Evolutionary conservation across 2,113 vertebrate species (phyloP), one percentile per base, ranked within the genome.

Genomic region (Ranitomeya variabilis): DNA sequence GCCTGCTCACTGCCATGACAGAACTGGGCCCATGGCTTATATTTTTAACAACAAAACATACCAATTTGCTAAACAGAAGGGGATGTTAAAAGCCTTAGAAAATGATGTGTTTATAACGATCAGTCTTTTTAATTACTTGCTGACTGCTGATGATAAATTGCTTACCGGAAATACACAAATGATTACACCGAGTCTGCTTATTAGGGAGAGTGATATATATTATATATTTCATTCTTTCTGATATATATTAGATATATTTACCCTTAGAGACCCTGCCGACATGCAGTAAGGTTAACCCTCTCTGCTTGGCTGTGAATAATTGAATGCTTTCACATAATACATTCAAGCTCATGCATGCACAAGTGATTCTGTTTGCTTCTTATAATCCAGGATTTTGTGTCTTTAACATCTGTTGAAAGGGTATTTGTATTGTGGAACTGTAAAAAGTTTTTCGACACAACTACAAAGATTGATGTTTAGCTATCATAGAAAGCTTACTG

Each of bases 1-100:
- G 93, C 94, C 94, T 94, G 94, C 94, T 94, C 94, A 93, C 91
- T 84, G 90, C 94, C 94, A 92, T 93, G 94, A 94, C 92, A 94
- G 93, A 93, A 93, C 92, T 93, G 93, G 96, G 93, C 92, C 93
- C 90, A 91, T 82, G 93, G 92, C 92, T 94, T 94, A 91, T 90
- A 92, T 94, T 94, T 91, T 93, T 89, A 91, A 86, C 87, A 18
- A 12, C 26, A 37, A 89, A 90, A 93, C 16, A 54, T 86, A 90
- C 89, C 90, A 85, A 88, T 90, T 89, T 87, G 88, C 26, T 90
- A 91, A 90, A 90, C 6, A 87, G 67, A 86, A 91, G 79, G 84
- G 80, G 77, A 93, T 91, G 80, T 85, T 85, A 67, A 80, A 86
- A 80, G 31, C 90, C 60, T 89, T 9, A 2, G 19, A 71, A 80